Percentiles rank a stretch among this genome's conserved stretches.
Conservation (phyloP, 1,140 invertebrate genomes). For the Amphibalanus amphitrite region DNA sequence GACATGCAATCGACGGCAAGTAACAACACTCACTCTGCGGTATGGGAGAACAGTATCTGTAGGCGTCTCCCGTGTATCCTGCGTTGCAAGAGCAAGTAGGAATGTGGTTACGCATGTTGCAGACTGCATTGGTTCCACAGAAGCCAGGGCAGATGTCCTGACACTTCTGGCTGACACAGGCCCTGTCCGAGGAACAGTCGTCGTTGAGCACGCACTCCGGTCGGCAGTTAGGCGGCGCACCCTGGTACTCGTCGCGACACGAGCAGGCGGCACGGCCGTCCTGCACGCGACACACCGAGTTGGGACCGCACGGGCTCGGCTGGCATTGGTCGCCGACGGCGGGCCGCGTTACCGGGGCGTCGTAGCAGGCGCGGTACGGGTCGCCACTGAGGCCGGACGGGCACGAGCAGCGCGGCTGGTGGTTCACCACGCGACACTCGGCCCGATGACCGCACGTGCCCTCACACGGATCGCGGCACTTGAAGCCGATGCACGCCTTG, state of each 20-base stretch:
- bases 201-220: constrained; percentile 30
- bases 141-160: constrained; percentile 38
- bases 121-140: constrained; percentile 52
- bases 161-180: constrained; percentile 35
- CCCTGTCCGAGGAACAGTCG: constrained; percentile 23
- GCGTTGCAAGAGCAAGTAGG: constrained; percentile 61
- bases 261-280: constrained; percentile 22
- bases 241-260: constrained; percentile 21
- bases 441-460: constrained; percentile 22
- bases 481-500: constrained; percentile 22
- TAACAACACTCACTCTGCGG: constrained; percentile 26
- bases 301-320: constrained; percentile 41
- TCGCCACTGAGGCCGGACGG: constrained; percentile 23
- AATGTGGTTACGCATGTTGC: constrained; percentile 59
- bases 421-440: constrained; percentile 21
- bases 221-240: constrained; percentile 44
- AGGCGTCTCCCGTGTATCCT: constrained; percentile 69
- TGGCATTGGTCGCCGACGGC: not conserved
- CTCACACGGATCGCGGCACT: constrained; percentile 22
- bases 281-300: constrained; percentile 32
- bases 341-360: not conserved
- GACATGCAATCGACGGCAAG: too few relatives aligned
- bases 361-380: constrained; percentile 19
- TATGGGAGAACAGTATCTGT: constrained; percentile 47
- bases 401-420: constrained; percentile 23